Evolutionary conservation across 2,888 invertebrate genomes (phyloP), one percentile per base, ranked within the genome.

Genomic region (Ophraella communa): DNA sequence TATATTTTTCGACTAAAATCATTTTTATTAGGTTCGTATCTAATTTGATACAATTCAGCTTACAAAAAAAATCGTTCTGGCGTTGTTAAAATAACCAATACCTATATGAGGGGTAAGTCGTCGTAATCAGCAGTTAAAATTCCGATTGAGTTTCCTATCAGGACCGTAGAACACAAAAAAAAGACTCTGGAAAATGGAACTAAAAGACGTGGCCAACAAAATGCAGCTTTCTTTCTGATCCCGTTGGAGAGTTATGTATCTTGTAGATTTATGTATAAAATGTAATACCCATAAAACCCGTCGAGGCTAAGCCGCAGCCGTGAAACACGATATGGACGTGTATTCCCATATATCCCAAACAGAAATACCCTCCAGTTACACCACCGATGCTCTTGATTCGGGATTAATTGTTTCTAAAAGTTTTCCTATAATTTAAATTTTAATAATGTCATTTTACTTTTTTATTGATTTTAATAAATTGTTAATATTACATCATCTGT

Each of bases 221-320:
- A 77, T 77, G 75, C 73, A 72, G 71, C 68, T 61, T 67, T 69
- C 73, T 79, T 67, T 70, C 74, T 79, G 79, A 80, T 80, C 80
- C 80, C 79, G 72, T 69, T 74, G 75, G 79, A 80, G 80, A 81
- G 80, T 81, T 81, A 81, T 81, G 80, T 80, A 80, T 81, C 80
- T 81, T 78, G 77, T 77, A 81, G 81, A 81, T 81, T 81, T 81
- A 81, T 81, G 81, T 80, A 78, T 79, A 80, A 80, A 81, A 79
- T 79, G 79, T 81, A 81, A 81, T 81, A 75, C 81, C 79, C 73
- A 74, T 73, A 79, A 78, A 78, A 76, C 78, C 75, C 70, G 68
- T 74, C 70, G 69, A 44, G 67, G 69, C 67, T 72, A 71, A 72
- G 72, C 73, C 72, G 61, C 52, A 56, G 63, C 64, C 64, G 71